A percentile compares a stretch with the other conserved stretches of the same genome.
Evolutionary conservation across 2,113 vertebrate genomes (phyloP).

Genomic region (Pan troglodytes): DNA sequence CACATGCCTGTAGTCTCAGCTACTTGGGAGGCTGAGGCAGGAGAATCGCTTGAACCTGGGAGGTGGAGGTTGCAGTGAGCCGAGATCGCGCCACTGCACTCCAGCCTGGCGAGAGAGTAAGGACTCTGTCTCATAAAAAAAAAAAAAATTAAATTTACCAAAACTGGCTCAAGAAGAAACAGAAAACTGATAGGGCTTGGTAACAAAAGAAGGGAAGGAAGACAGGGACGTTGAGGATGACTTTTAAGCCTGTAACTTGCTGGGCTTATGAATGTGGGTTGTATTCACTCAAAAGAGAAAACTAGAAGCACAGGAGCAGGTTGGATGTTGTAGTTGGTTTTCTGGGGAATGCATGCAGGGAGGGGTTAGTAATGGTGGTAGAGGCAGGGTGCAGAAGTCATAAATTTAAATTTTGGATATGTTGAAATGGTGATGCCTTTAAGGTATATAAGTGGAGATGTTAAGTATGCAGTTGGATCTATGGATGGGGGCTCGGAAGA

Average conservation of each 20-base stretch:
- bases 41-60: no score
- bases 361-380: neutral
- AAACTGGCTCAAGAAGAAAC: constrained; percentile 23
- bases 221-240: neutral
- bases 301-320: neutral
- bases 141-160: constrained; percentile 24
- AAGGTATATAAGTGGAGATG: neutral
- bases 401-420: neutral
- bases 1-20: no score
- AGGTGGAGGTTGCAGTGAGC: no score
- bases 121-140: no score
- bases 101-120: no score
- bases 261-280: neutral
- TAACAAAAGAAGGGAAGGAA: neutral
- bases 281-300: neutral
- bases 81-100: no score
- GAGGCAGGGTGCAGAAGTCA: neutral
- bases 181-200: neutral
- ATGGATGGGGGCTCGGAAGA: neutral
- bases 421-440: neutral
- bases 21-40: no score
- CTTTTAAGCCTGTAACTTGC: neutral
- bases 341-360: neutral
- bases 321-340: neutral
- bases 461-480: neutral